These are phyloP conservation scores for Picus viridis DNA, from an alignment of 2,797 vertebrate genomes.

Conservation along the genomic window DNA sequence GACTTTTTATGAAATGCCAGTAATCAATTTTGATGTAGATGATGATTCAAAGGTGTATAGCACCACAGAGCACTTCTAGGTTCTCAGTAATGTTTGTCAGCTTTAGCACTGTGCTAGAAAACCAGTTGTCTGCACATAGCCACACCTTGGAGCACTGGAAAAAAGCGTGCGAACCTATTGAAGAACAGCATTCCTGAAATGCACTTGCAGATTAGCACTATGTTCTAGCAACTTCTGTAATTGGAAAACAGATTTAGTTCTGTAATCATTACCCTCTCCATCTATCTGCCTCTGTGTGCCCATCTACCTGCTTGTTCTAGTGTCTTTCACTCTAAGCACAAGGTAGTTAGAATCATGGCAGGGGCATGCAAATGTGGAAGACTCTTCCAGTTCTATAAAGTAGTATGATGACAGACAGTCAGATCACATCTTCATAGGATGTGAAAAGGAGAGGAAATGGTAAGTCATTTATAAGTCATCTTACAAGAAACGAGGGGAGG, in stretches of 20 bases:
- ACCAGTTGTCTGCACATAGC: background rate
- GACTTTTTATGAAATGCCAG: background rate
- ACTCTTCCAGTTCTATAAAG: background rate
- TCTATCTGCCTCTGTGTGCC: background rate
- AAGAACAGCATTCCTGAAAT: background rate
- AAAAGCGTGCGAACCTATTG: background rate
- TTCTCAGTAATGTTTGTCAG: background rate
- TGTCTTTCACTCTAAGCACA: background rate
- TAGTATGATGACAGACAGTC: background rate
- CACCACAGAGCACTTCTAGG: background rate
- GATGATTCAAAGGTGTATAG: background rate
- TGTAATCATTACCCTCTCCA: background rate
- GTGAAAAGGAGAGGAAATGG: too few relatives aligned
- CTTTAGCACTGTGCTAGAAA: background rate
- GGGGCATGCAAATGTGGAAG: too few relatives aligned
- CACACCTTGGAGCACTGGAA: background rate
- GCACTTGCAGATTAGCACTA: background rate
- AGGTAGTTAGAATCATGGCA: background rate
- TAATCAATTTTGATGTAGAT: background rate
- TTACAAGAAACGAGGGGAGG: background rate
- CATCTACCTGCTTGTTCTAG: background rate
- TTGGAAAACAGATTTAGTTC: background rate
- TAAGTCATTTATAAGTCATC: background rate
- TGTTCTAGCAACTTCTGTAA: accelerated
- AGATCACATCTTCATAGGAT: background rate